These are phyloP conservation scores for Porites rus DNA, from an alignment of 92 coral and sea anemone species.

Conservation along the genomic window DNA sequence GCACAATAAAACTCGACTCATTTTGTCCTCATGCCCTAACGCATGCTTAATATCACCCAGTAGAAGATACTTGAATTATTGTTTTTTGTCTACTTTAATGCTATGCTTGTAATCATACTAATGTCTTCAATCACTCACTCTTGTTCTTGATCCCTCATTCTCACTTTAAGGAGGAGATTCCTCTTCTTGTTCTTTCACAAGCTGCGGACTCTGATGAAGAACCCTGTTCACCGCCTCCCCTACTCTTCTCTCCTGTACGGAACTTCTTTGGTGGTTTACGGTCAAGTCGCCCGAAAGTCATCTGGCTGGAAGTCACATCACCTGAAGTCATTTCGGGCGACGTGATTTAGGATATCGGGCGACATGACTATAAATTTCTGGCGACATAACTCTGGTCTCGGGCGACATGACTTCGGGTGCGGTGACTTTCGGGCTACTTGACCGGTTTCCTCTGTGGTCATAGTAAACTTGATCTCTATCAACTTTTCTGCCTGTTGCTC, in stretches of 20 bases:
- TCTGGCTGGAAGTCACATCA: too few species aligned
- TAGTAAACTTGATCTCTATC: too few species aligned
- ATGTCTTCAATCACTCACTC: neutral
- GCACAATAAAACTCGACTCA: neutral
- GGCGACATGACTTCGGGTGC: too few species aligned
- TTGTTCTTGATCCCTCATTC: constrained; percentile 12
- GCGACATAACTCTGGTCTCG: too few species aligned
- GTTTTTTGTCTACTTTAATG: neutral
- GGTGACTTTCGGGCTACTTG: too few species aligned
- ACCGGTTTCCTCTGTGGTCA: too few species aligned
- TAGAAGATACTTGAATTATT: neutral
- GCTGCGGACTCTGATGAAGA: constrained; percentile 42
- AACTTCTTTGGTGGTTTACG: neutral
- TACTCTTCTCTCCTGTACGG: constrained; percentile 23
- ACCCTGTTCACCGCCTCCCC: constrained; percentile 24
- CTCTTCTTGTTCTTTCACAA: constrained; percentile 37
- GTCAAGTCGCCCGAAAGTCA: too few species aligned
- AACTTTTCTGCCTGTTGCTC: too few species aligned
- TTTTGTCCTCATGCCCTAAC: neutral
- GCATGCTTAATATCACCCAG: neutral
- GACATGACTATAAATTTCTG: too few species aligned
- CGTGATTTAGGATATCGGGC: too few species aligned
- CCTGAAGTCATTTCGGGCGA: too few species aligned
- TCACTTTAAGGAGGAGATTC: constrained; percentile 49
- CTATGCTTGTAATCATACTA: neutral